phyloP scores from a whole-genome alignment of 1,140 invertebrate species.

The Thalassaphorura encarpata region DNA sequence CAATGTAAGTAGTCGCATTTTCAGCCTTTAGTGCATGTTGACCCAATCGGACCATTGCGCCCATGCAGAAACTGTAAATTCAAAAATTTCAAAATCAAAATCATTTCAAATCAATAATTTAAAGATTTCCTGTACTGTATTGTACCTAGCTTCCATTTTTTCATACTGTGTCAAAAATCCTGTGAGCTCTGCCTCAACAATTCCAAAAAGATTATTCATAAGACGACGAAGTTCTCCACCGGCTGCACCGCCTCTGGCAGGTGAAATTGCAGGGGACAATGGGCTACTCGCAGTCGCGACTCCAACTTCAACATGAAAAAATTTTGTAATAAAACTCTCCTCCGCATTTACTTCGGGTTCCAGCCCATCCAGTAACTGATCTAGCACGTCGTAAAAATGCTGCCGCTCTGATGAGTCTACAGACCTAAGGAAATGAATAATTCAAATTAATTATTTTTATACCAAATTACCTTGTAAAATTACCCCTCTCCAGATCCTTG shows the following conservation, averaged over 20 bases:
- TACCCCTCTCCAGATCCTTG: conserved; percentile 32
- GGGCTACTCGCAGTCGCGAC: conserved; percentile 38
- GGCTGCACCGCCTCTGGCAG: conserved; percentile 24
- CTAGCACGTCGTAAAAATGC: conserved; percentile 60
- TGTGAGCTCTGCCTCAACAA: conserved; percentile 72
- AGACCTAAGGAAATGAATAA: conserved; percentile 24
- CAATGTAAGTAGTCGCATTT: conserved; percentile 82
- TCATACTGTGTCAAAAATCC: conserved; percentile 76
- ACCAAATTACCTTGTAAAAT: neutral
- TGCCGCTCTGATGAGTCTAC: conserved; percentile 46
- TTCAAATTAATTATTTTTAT: no score
- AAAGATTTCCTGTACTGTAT: no score
- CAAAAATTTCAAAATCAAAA: conserved; percentile 11
- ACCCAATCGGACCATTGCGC: conserved; percentile 75
- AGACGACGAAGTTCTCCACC: conserved; percentile 61
- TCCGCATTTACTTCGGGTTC: conserved; percentile 88
- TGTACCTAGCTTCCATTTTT: conserved; percentile 77
- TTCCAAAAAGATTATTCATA: conserved; percentile 77
- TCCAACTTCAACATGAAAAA: conserved; percentile 87
- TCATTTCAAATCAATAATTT: no score
- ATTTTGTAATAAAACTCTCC: conserved; percentile 88
- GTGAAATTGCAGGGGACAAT: conserved; percentile 35
- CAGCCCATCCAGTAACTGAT: conserved; percentile 72
- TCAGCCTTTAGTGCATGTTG: conserved; percentile 83
- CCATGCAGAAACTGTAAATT: conserved; percentile 73